These are phyloP conservation scores for Brachyptera risi DNA, from an alignment of 2,888 invertebrate species.

Conservation along the genomic window DNA sequence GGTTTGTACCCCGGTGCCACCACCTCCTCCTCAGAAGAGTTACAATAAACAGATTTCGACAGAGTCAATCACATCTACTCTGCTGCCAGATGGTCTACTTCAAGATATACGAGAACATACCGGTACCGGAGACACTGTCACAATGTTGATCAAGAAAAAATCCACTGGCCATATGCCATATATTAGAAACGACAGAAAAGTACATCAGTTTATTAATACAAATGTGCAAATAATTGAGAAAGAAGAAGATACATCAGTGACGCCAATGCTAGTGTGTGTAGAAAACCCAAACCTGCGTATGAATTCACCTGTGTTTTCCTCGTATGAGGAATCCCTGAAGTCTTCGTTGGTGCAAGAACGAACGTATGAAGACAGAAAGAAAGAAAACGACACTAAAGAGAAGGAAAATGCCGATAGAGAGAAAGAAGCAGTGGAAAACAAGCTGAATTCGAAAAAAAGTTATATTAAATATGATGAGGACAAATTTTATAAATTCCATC, in stretches of 20 bases:
- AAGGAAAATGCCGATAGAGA: slow-evolving; percentile 5
- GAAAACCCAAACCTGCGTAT: background rate
- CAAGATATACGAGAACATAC: slow-evolving; percentile 62
- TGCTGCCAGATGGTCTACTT: slow-evolving; percentile 62
- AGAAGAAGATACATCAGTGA: slow-evolving; percentile 45
- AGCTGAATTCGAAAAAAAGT: slow-evolving; percentile 49
- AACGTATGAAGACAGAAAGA: slow-evolving; percentile 60
- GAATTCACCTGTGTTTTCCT: slow-evolving; percentile 33
- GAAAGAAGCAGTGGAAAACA: slow-evolving; percentile 4
- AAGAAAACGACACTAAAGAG: slow-evolving; percentile 22
- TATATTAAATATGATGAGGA: slow-evolving; percentile 64
- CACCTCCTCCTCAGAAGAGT: slow-evolving; percentile 31
- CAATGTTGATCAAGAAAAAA: slow-evolving; percentile 16
- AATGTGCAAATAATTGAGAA: slow-evolving; percentile 33
- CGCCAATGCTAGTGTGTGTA: background rate
- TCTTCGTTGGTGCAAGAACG: slow-evolving; percentile 54
- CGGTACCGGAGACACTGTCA: slow-evolving; percentile 5
- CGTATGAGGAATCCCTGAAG: slow-evolving; percentile 37
- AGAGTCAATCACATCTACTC: slow-evolving; percentile 38
- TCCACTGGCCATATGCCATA: slow-evolving; percentile 13
- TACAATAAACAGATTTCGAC: background rate
- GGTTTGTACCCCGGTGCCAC: slow-evolving; percentile 41
- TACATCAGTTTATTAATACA: slow-evolving; percentile 2
- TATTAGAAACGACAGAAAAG: background rate
- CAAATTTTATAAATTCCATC: slow-evolving; percentile 76